A percentile compares a stretch with the other conserved stretches of the same genome.
Conservation (phyloP, 1,140 invertebrate genomes). For the Maconellicoccus hirsutus region DNA sequence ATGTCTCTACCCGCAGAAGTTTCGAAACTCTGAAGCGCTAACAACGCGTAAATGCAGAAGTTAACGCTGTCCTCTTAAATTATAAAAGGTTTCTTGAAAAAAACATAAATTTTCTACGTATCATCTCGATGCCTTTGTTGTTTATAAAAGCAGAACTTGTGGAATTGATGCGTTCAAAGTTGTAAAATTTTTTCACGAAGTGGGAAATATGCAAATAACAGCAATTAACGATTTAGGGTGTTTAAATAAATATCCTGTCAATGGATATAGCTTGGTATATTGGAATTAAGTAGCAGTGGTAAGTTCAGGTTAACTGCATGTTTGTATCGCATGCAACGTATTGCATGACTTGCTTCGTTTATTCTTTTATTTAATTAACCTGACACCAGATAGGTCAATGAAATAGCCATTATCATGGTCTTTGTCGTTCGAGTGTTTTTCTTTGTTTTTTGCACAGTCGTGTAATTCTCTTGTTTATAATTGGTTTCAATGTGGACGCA, state of each 20-base stretch:
- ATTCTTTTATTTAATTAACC: conserved; percentile 22
- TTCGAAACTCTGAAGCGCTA: no score
- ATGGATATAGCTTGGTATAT: not conserved
- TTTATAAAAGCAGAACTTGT: no score
- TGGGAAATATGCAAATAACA: no score
- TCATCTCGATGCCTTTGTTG: no score
- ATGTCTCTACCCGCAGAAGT: no score
- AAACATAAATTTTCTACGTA: no score
- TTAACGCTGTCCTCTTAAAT: no score
- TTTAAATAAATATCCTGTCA: not conserved
- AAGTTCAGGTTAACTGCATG: not conserved
- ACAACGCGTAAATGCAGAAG: no score
- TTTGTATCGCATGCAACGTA: conserved; percentile 19
- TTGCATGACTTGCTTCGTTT: conserved; percentile 18
- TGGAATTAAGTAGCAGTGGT: not conserved
- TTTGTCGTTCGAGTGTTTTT: not conserved
- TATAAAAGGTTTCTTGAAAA: no score
- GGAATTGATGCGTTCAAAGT: no score
- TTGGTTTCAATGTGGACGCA: conserved; percentile 10
- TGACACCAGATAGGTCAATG: conserved; percentile 18
- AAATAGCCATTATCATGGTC: conserved; percentile 18
- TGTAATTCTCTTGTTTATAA: conserved; percentile 13
- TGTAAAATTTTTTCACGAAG: no score
- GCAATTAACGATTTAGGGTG: no score
- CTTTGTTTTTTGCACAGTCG: conserved; percentile 9